Percentiles rank a stretch among this genome's conserved stretches.
These are phyloP conservation scores for Ptychobarbus kaznakovi DNA, from an alignment of 2,797 vertebrate species.

Conservation along the genomic window DNA sequence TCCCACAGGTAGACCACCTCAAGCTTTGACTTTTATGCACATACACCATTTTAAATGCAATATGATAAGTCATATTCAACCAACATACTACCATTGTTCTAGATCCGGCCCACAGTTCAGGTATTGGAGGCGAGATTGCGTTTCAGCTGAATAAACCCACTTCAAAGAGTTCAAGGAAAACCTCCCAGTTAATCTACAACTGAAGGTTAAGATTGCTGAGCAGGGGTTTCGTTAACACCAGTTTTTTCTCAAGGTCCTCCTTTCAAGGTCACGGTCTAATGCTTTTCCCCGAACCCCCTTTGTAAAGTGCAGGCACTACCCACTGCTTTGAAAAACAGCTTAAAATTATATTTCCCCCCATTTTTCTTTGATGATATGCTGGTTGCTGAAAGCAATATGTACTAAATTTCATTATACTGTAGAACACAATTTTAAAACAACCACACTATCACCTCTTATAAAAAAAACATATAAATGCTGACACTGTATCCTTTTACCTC, in stretches of 20 bases:
- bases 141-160: constrained; percentile 67
- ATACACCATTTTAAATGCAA: constrained; percentile 11
- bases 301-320: background rate
- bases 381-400: background rate
- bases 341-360: background rate
- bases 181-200: constrained; percentile 77
- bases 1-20: background rate
- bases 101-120: background rate
- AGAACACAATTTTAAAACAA: background rate
- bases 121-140: constrained; percentile 17
- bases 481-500: background rate
- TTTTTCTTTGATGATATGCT: constrained; percentile 14
- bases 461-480: background rate
- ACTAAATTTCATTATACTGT: background rate
- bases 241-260: constrained; percentile 24
- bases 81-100: constrained; percentile 20
- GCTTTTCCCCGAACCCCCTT: background rate
- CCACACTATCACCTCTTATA: background rate
- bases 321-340: constrained; percentile 19
- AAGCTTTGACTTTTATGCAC: constrained; percentile 11
- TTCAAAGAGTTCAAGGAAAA: constrained; percentile 76
- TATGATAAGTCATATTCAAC: constrained; percentile 26
- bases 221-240: constrained; percentile 61
- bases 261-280: constrained; percentile 24
- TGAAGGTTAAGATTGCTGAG: constrained; percentile 60